phyloP scores from a whole-genome alignment of 2,113 vertebrate genomes.

The Sinocyclocheilus grahami region DNA sequence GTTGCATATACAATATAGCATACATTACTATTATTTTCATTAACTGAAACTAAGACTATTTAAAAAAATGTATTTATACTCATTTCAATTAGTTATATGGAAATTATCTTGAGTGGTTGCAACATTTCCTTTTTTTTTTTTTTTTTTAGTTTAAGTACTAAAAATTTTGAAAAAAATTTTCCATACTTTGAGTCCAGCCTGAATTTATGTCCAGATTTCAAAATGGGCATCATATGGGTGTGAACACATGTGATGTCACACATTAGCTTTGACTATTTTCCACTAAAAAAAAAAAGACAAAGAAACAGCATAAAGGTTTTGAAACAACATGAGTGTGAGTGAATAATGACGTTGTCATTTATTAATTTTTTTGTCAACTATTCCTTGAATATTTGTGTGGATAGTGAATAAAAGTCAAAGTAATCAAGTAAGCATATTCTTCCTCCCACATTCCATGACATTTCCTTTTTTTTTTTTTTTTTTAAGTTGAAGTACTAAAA shows the following conservation, averaged over 20 bases:
- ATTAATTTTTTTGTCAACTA: background rate
- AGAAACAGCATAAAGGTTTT: background rate
- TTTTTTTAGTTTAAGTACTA: no score
- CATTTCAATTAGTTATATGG: no score
- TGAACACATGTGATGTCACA: background rate
- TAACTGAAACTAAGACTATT: no score
- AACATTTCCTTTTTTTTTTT: no score
- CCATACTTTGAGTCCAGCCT: background rate
- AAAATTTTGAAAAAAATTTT: no score
- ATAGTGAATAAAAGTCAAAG: background rate
- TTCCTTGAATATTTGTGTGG: background rate
- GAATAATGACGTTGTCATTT: background rate
- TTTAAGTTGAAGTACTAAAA: no score
- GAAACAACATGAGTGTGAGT: background rate
- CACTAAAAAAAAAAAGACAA: background rate
- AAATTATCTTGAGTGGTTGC: no score
- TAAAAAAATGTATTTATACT: no score
- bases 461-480: no score
- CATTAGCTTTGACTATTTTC: background rate
- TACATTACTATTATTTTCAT: no score
- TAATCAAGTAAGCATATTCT: background rate
- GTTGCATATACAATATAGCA: background rate
- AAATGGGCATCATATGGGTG: background rate
- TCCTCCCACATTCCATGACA: background rate
- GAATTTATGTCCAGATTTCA: background rate